These are phyloP conservation scores for Listrodromus nycthemerus DNA, from an alignment of 2,888 invertebrate genomes.

Conservation along the genomic window DNA sequence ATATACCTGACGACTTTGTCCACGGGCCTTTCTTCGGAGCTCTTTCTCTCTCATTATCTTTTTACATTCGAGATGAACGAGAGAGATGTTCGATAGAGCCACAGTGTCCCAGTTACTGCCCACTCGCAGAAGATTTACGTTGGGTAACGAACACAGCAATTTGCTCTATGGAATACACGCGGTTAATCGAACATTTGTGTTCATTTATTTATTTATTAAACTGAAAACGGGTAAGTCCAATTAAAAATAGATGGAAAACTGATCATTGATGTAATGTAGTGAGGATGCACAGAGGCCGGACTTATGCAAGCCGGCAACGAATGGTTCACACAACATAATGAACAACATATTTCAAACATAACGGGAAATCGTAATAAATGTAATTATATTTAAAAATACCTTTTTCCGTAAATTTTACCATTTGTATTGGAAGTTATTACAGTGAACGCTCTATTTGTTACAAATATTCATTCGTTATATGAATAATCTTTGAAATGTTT, in stretches of 20 bases:
- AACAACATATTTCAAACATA: background rate
- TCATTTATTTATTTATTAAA: too few relatives aligned
- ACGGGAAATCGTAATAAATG: background rate
- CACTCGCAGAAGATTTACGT: background rate
- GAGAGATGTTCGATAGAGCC: background rate
- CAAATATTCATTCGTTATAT: background rate
- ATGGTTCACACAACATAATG: too few relatives aligned
- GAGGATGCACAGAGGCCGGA: too few relatives aligned
- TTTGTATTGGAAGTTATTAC: background rate
- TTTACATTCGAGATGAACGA: background rate
- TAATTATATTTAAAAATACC: background rate
- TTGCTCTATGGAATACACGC: background rate
- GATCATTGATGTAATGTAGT: too few relatives aligned
- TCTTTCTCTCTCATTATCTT: constrained; percentile 23
- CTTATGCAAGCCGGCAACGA: too few relatives aligned
- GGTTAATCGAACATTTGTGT: background rate
- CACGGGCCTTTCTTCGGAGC: background rate
- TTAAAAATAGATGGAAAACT: too few relatives aligned
- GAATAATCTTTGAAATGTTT: background rate
- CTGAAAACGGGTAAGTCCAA: too few relatives aligned
- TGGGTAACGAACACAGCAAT: background rate
- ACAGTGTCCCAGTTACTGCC: background rate
- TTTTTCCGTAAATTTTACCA: background rate
- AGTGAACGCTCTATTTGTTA: background rate
- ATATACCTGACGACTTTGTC: constrained; percentile 53